These are phyloP conservation scores for Amyelois transitella DNA, from an alignment of 1,140 invertebrate species.

Conservation along the genomic window DNA sequence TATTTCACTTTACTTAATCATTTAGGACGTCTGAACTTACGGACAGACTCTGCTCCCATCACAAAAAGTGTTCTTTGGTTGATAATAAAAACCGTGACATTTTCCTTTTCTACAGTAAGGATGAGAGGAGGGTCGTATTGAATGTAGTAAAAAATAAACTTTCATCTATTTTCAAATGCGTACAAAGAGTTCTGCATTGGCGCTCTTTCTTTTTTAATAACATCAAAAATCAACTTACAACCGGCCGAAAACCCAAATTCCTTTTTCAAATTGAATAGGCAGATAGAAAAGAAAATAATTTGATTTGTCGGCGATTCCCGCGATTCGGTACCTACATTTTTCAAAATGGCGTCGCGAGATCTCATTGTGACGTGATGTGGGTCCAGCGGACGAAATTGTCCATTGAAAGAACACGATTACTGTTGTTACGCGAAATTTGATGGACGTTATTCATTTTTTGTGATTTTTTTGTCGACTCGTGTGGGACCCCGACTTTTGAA, in stretches of 20 bases:
- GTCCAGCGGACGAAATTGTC: conserved; percentile 39
- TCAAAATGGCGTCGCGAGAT: conserved; percentile 26
- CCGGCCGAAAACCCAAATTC: background rate
- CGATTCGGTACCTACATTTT: conserved; percentile 40
- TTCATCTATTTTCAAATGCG: no score
- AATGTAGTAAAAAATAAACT: no score
- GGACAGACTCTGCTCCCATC: no score
- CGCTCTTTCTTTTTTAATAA: background rate
- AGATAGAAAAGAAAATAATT: conserved; percentile 18
- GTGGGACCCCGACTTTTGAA: no score
- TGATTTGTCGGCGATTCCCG: conserved; percentile 41
- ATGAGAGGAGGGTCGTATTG: no score
- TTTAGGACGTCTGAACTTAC: no score
- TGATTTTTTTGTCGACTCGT: no score
- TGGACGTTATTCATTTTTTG: conserved; percentile 22
- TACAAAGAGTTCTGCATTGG: background rate
- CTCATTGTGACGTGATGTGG: conserved; percentile 51
- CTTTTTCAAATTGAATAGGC: conserved; percentile 2
- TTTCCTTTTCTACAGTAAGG: no score
- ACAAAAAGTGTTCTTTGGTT: no score
- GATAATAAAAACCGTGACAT: no score
- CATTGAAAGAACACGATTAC: conserved; percentile 32
- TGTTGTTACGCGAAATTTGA: conserved; percentile 43
- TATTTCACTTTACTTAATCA: no score
- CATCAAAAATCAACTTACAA: conserved; percentile 1